Percentiles rank a stretch among this genome's conserved stretches.
phyloP scores from a whole-genome alignment of 2,888 invertebrate genomes.

The Drosophila macrothrix region DNA sequence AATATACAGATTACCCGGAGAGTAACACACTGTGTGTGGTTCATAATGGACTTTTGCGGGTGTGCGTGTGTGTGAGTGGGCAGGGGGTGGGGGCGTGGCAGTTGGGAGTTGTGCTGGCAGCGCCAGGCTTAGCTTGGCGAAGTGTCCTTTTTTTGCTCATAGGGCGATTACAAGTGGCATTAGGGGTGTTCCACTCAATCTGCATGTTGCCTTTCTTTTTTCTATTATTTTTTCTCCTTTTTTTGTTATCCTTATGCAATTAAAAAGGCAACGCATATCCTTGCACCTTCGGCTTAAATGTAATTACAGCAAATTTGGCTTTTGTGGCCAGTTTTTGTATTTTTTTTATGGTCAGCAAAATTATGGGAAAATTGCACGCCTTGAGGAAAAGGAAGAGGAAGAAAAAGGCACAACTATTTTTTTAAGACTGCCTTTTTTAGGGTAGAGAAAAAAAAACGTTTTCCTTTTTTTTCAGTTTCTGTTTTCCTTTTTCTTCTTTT shows the following conservation, averaged over 20 bases:
- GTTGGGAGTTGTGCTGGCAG: not conserved
- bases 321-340: slow-evolving; percentile 44
- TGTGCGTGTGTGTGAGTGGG: slow-evolving; percentile 17
- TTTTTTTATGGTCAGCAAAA: slow-evolving; percentile 35
- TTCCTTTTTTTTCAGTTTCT: slow-evolving; percentile 13
- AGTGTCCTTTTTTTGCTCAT: slow-evolving; percentile 30
- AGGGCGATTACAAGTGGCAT: slow-evolving; percentile 67
- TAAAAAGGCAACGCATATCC: slow-evolving; percentile 57
- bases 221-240: not conserved
- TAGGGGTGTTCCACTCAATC: slow-evolving; percentile 29
- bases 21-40: slow-evolving; percentile 46
- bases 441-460: slow-evolving; percentile 42
- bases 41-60: slow-evolving; percentile 52
- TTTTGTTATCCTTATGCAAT: slow-evolving; percentile 40
- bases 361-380: slow-evolving; percentile 65
- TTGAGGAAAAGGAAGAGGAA: slow-evolving; percentile 14
- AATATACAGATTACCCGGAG: slow-evolving; percentile 79
- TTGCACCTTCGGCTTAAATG: slow-evolving; percentile 67
- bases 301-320: slow-evolving; percentile 79
- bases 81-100: not conserved
- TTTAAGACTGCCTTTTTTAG: slow-evolving; percentile 28
- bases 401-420: slow-evolving; percentile 32
- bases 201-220: slow-evolving; percentile 25
- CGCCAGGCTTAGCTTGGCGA: slow-evolving; percentile 36
- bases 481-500: slow-evolving; percentile 10